Evolutionary conservation across 2,888 invertebrate species (phyloP).

Genomic region (Tachina grossa): DNA sequence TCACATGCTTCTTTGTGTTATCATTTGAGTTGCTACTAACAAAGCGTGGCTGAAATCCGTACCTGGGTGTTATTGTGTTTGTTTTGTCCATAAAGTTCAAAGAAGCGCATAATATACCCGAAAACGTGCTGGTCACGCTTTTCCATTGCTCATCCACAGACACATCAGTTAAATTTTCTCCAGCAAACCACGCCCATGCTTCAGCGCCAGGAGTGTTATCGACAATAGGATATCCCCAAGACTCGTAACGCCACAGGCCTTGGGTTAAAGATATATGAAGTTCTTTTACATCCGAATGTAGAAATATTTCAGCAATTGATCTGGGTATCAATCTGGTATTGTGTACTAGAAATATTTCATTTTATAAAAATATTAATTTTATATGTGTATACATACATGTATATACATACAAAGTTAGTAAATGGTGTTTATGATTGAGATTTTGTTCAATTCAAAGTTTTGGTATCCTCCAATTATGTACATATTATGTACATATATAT

Average conservation of each 20-base stretch:
- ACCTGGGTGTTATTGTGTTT: constrained; percentile 92
- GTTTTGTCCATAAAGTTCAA: constrained; percentile 95
- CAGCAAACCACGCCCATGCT: constrained; percentile 96
- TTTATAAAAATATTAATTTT: not conserved
- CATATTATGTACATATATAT: too few species aligned
- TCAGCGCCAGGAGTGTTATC: constrained; percentile 97
- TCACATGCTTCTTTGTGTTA: constrained; percentile 83
- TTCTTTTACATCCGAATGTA: constrained; percentile 93
- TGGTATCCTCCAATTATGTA: too few species aligned
- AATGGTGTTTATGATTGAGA: too few species aligned
- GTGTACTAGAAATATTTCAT: constrained; percentile 84
- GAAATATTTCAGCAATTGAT: constrained; percentile 93
- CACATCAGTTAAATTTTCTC: constrained; percentile 82
- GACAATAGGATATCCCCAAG: constrained; percentile 96
- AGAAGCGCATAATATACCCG: constrained; percentile 98
- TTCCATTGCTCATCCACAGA: constrained; percentile 92
- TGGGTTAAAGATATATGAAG: constrained; percentile 95
- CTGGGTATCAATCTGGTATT: constrained; percentile 95
- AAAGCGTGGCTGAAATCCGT: constrained; percentile 89
- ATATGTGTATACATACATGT: not conserved
- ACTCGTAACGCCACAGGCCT: constrained; percentile 95
- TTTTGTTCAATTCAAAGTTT: too few species aligned
- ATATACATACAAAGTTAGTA: too few species aligned
- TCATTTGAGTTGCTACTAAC: constrained; percentile 84
- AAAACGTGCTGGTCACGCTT: constrained; percentile 93